Conservation (phyloP, 2,113 vertebrate species). For the Salvelinus sp. region DNA sequence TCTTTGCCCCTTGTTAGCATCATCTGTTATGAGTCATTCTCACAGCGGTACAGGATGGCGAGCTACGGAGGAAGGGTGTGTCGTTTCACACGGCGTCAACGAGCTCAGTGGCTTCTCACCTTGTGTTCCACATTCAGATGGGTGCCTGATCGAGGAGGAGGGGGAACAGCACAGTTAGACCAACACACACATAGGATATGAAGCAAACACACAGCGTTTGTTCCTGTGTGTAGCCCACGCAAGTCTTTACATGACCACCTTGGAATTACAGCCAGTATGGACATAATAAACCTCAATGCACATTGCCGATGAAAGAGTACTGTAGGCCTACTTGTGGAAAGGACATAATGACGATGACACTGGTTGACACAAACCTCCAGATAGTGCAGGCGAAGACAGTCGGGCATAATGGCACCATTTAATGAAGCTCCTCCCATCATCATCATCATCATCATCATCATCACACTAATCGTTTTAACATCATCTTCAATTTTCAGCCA, state of each 20-base stretch:
- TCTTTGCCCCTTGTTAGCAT: slow-evolving; percentile 30
- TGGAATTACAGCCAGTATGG: too few relatives aligned
- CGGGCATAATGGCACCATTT: too few relatives aligned
- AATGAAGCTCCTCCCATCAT: too few relatives aligned
- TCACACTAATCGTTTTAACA: not conserved
- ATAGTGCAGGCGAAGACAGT: too few relatives aligned
- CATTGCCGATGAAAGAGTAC: too few relatives aligned
- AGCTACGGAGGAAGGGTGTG: not conserved
- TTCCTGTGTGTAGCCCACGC: too few relatives aligned
- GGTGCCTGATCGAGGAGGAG: slow-evolving; percentile 22
- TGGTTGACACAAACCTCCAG: too few relatives aligned
- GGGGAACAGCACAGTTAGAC: too few relatives aligned
- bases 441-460: not conserved
- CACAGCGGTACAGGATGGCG: slow-evolving; percentile 14
- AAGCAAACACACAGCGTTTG: not conserved
- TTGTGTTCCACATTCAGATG: slow-evolving; percentile 33
- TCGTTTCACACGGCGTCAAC: slow-evolving; percentile 48
- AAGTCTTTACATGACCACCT: too few relatives aligned
- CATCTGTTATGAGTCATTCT: slow-evolving; percentile 54
- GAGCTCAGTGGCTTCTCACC: slow-evolving; percentile 47
- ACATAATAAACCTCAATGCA: too few relatives aligned
- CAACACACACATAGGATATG: not conserved
- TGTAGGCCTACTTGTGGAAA: too few relatives aligned
- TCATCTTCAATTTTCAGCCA: not conserved
- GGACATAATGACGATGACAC: too few relatives aligned